Percentiles rank a stretch among this genome's conserved stretches.
These are phyloP conservation scores for Calosoma granatense DNA, from an alignment of 1,140 invertebrate genomes.

Conservation along the genomic window DNA sequence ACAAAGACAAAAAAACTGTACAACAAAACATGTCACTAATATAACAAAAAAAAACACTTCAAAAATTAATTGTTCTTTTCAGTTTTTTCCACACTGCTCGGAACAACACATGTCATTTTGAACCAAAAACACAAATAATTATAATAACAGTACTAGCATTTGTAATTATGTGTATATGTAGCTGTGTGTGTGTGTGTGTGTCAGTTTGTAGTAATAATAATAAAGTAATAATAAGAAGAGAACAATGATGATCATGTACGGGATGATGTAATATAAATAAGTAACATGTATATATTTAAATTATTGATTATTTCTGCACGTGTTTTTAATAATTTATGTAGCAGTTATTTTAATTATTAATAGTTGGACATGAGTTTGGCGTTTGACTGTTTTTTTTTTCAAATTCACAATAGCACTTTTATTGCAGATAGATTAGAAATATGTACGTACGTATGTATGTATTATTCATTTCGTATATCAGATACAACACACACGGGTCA, in stretches of 20 bases:
- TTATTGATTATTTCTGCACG: neutral
- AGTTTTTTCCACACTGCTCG: too few relatives aligned
- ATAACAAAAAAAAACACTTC: slow-evolving; percentile 2
- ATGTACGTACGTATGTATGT: too few relatives aligned
- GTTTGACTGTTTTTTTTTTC: neutral
- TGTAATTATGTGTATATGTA: neutral
- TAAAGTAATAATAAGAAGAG: neutral
- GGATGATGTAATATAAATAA: neutral
- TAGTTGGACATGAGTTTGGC: neutral
- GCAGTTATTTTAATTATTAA: neutral
- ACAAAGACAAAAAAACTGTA: neutral
- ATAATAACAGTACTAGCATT: neutral
- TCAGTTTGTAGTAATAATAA: neutral
- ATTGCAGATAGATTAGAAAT: too few relatives aligned
- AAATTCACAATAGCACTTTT: neutral
- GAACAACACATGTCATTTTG: too few relatives aligned
- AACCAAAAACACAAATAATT: neutral
- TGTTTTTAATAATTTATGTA: neutral
- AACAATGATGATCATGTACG: neutral
- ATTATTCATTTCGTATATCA: too few relatives aligned
- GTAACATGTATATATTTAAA: neutral
- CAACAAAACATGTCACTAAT: slow-evolving; percentile 3
- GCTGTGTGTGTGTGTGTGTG: neutral
- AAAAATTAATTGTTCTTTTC: too few relatives aligned
- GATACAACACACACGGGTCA: neutral